Evolutionary conservation across 2,113 vertebrate genomes (phyloP).

Genomic region (Silurus glanis): DNA sequence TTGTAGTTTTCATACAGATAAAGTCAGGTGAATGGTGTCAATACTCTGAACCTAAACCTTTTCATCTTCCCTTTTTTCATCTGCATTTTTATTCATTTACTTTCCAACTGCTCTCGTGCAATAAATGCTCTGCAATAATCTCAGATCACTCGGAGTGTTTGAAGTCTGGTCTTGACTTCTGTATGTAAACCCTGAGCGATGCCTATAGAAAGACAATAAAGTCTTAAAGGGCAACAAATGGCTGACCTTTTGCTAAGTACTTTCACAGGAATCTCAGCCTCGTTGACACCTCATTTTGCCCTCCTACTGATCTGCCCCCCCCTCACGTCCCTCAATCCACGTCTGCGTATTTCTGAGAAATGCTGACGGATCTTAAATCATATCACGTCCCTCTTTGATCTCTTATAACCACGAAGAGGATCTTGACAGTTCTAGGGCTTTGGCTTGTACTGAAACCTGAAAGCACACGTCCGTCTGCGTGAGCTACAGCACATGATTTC

Average conservation of each 20-base stretch:
- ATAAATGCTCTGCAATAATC: not conserved
- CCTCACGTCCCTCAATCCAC: constrained; percentile 31
- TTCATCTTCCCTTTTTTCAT: not conserved
- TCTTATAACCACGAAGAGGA: not conserved
- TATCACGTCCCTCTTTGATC: not conserved
- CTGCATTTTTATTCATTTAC: not conserved
- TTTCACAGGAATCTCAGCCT: constrained; percentile 54
- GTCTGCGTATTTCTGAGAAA: constrained; percentile 14
- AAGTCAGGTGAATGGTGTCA: not conserved
- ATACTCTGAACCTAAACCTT: not conserved
- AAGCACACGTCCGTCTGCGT: not conserved
- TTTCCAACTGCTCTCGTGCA: not conserved
- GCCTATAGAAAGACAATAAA: constrained; percentile 1
- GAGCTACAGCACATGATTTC: not conserved
- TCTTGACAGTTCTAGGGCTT: not conserved
- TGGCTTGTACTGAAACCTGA: not conserved
- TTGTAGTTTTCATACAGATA: not conserved
- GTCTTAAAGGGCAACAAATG: constrained; percentile 45
- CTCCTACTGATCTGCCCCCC: constrained; percentile 40
- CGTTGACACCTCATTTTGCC: constrained; percentile 20
- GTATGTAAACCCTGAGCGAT: not conserved
- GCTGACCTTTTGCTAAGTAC: constrained; percentile 27
- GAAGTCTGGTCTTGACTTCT: constrained; percentile 2
- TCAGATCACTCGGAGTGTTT: constrained; percentile 16
- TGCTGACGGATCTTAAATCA: not conserved